phyloP scores from a whole-genome alignment of 1,140 invertebrate species.

The Drosophila insularis region DNA sequence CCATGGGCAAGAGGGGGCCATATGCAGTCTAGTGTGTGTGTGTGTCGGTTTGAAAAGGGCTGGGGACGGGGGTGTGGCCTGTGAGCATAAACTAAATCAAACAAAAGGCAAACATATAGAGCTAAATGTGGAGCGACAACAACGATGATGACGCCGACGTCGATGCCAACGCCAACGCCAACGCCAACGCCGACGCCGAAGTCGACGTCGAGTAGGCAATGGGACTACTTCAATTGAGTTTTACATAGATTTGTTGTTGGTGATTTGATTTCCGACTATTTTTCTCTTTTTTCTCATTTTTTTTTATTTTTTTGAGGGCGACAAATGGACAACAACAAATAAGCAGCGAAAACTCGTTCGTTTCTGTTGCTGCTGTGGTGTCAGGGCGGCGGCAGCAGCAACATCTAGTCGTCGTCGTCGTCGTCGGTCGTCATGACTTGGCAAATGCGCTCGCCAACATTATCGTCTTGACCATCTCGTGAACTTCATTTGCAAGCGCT shows the following conservation, averaged over 20 bases:
- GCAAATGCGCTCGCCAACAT: slow-evolving; percentile 78
- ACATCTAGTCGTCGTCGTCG: slow-evolving; percentile 18
- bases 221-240: slow-evolving; percentile 74
- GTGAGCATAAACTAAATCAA: slow-evolving; percentile 71
- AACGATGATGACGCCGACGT: slow-evolving; percentile 28
- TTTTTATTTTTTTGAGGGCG: slow-evolving; percentile 59
- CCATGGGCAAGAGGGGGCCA: not conserved
- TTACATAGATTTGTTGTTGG: slow-evolving; percentile 73
- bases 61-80: slow-evolving; percentile 33
- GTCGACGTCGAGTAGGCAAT: slow-evolving; percentile 8
- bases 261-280: slow-evolving; percentile 79
- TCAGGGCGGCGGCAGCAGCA: slow-evolving; percentile 55
- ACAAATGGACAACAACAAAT: slow-evolving; percentile 60
- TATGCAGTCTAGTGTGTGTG: not conserved
- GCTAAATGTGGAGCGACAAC: slow-evolving; percentile 59
- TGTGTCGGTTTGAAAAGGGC: not conserved
- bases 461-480: slow-evolving; percentile 80
- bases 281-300: slow-evolving; percentile 43
- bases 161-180: not conserved
- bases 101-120: slow-evolving; percentile 68
- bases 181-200: slow-evolving; percentile 10
- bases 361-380: slow-evolving; percentile 57
- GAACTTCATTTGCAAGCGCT: slow-evolving; percentile 78
- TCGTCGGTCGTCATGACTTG: slow-evolving; percentile 61
- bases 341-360: slow-evolving; percentile 54